Base-by-base conservation (phyloP, 2,113 vertebrate species). In the Ranitomeya variabilis region DNA sequence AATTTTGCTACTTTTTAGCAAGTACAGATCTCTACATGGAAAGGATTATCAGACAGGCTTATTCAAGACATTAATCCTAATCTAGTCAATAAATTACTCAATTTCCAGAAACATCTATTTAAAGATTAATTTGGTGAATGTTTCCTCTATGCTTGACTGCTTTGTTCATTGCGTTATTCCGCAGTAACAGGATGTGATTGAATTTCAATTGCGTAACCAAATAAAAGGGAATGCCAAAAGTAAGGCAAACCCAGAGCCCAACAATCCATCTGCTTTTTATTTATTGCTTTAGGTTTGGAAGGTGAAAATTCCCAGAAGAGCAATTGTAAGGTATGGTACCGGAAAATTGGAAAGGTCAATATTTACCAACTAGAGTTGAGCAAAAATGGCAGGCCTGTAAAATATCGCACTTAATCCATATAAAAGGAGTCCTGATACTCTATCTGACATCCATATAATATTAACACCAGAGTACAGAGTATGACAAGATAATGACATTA, bases 71-170 rank as follows among this genome's bases (percentile, higher is more conserved):
- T 92, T 87, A 92, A 89, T 93, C 77, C 55, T 54, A 78, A 89
- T 85, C 51, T 51, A 57, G 23, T 59, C 82, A 69, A n/a, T 89
- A 79, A 89, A 79, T 78, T 51, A 84, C 62, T 64, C 59, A 11
- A 51, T 51, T 83, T 89, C 80, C 57, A 84, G 60, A 59, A 83
- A 78, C 79, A 81, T 69, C 92, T 85, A 90, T 86, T 89, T 90
- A 91, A 92, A 90, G 86, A 89, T 92, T 92, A 89, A 91, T 92
- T 91, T 92, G 93, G 90, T 91, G 91, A 94, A 89, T 89, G 78
- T 91, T 90, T 93, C n/a, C 74, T 85, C 90, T 90, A 79, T 90
- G 79, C 64, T 91, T 91, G 90, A 85, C 76, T 14, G 67, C 87
- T 2, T 45, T 91, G 80, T 91, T 89, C 89, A 57, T 60, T 78